These are phyloP conservation scores for Rhinoraja longicauda DNA, from an alignment of 2,797 vertebrate genomes.

Conservation along the genomic window DNA sequence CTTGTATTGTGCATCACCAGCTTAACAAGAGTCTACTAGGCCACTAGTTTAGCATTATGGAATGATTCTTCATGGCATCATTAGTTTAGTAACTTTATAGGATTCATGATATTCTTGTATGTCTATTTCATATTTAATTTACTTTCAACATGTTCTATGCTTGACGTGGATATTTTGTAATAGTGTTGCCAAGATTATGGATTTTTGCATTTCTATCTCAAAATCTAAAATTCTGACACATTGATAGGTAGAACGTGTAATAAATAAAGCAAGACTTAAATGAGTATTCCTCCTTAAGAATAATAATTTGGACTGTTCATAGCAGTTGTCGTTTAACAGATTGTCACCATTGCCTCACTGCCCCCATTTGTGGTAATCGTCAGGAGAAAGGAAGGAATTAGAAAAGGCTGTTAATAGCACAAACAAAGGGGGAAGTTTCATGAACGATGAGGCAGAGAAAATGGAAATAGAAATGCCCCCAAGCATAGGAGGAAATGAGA, in stretches of 20 bases:
- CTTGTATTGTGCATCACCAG: conserved; percentile 13
- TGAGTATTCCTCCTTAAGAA: neutral
- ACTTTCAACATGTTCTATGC: neutral
- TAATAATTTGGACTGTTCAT: neutral
- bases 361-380: no score
- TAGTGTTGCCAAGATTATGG: neutral
- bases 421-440: neutral
- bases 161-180: conserved; percentile 4
- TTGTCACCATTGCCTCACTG: neutral
- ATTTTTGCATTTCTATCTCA: conserved; percentile 10
- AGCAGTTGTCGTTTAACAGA: neutral
- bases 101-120: neutral
- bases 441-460: neutral
- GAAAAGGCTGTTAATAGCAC: neutral
- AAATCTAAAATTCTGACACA: conserved; percentile 17
- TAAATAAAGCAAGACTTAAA: neutral
- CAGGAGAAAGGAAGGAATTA: neutral
- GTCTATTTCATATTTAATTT: conserved; percentile 28
- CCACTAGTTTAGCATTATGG: neutral
- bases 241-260: neutral
- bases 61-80: conserved; percentile 28
- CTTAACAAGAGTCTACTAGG: neutral
- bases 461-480: neutral
- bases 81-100: conserved; percentile 11
- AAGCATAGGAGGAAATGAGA: neutral